Conservation (phyloP, 2,888 invertebrate genomes). For the Hemistola chrysoprasaria region DNA sequence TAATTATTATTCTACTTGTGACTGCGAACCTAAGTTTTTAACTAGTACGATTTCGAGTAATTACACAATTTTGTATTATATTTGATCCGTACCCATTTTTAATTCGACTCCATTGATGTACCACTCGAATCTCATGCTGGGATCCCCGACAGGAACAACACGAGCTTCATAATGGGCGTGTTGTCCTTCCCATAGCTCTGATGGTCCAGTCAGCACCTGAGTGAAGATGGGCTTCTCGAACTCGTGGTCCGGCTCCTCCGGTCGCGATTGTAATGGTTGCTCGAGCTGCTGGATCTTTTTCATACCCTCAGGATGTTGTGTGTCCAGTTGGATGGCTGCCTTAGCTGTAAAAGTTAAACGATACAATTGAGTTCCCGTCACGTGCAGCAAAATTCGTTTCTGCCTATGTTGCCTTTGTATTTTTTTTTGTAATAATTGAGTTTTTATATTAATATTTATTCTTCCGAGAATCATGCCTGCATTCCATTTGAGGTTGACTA, state of each 20-base stretch:
- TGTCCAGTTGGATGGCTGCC: slow-evolving; percentile 93
- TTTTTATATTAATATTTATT: too few species aligned
- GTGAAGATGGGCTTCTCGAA: slow-evolving; percentile 97
- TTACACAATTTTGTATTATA: too few species aligned
- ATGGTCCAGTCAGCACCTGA: slow-evolving; percentile 92
- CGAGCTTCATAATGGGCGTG: slow-evolving; percentile 95
- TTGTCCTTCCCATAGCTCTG: slow-evolving; percentile 95
- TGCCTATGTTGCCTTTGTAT: too few species aligned
- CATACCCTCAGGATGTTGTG: slow-evolving; percentile 96
- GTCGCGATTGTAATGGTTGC: slow-evolving; percentile 85
- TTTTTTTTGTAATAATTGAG: too few species aligned
- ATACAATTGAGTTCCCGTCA: too few species aligned
- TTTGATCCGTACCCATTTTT: slow-evolving; percentile 90
- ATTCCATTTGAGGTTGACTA: too few species aligned
- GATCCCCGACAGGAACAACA: slow-evolving; percentile 96
- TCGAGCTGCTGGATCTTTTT: slow-evolving; percentile 94
- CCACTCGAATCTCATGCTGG: slow-evolving; percentile 96
- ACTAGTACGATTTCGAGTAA: too few species aligned
- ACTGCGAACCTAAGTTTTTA: too few species aligned
- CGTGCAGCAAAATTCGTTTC: too few species aligned
- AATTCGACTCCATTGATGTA: slow-evolving; percentile 96
- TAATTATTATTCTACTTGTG: too few species aligned
- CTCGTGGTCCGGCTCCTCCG: slow-evolving; percentile 89
- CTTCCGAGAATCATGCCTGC: too few species aligned
- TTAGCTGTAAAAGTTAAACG: slow-evolving; percentile 86